phyloP scores from a whole-genome alignment of 2,888 invertebrate genomes.

The Adelphocoris suturalis region DNA sequence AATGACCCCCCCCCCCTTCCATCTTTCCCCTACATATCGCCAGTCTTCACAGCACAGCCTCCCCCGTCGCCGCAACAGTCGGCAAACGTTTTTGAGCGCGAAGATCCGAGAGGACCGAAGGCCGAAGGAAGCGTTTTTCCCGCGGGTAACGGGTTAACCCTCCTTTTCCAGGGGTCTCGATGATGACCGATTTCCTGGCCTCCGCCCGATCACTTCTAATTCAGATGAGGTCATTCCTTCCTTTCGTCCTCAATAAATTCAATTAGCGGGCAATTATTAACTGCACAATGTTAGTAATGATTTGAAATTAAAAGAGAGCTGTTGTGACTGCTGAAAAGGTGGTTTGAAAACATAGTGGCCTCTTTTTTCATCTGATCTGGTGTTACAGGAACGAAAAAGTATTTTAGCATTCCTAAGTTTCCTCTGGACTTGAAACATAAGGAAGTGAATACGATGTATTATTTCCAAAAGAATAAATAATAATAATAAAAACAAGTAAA shows the following conservation, averaged over 20 bases:
- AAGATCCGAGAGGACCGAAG: neutral
- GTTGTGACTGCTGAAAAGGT: no score
- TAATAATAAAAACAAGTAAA: no score
- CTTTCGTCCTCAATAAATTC: neutral
- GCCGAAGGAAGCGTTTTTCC: conserved; percentile 14
- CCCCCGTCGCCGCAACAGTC: neutral
- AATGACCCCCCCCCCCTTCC: conserved; percentile 31
- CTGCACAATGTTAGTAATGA: no score
- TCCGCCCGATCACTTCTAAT: neutral
- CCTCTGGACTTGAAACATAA: no score
- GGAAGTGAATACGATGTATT: no score
- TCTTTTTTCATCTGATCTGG: no score
- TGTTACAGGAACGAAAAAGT: no score
- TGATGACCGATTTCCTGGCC: conserved; percentile 4
- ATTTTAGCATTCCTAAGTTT: no score
- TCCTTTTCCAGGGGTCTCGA: neutral
- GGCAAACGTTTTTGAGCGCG: conserved; percentile 22
- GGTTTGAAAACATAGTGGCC: no score
- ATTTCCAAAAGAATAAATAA: no score
- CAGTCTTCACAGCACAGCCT: neutral
- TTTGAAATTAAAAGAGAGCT: no score
- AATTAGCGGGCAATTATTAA: neutral
- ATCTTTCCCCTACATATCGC: no score
- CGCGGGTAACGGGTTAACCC: neutral
- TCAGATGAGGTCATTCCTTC: neutral